Evolutionary conservation across 2,113 vertebrate genomes (phyloP), one percentile per base, ranked within the genome.

Genomic region (Petaurus breviceps): DNA sequence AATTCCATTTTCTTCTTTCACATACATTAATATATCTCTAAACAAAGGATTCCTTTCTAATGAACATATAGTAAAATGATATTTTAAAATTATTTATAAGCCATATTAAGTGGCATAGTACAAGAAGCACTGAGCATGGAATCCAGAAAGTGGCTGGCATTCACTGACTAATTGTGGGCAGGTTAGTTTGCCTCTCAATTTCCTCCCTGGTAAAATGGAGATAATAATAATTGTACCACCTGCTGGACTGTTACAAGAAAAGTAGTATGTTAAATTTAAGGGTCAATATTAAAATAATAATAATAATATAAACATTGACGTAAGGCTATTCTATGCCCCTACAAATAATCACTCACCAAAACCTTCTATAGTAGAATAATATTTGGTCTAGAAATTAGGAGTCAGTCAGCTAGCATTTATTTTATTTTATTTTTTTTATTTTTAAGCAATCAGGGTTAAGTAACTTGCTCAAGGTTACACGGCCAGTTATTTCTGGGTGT

Each of bases 81-180:
- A 16, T 90, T 2, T 91, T 93, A 89, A 95, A 92, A 54, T 92
- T 37, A 95, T 51, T 92, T 95, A n/a, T 52, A 90, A 52, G 19
- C 2, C 93, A 49, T 57, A 90, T 89, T 91, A 43, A 68, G 61
- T 68, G 4, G 28, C 61, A 68, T 68, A 68, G 12, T 37, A 37
- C 31, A 37, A 37, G 57, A 37, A 37, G 28, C 31, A 37, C 31
- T 68, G 57, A 68, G 57, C 31, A 37, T 68, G 31, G 14, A 68
- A 68, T 68, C 12, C 12, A 37, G 28, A 68, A 68, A 37, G 61
- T 68, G 61, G 12, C 61, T 68, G 61, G 61, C 14, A 16, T 3
- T 68, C 3, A 3, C 55, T 57, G 26, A 28, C 57, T 31, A 61
- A 31, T 25, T 31, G 28, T 31, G 55, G 10, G 10, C 55, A 61